phyloP scores from a whole-genome alignment of 2,797 vertebrate species.

The Microctenopoma lineatum region DNA sequence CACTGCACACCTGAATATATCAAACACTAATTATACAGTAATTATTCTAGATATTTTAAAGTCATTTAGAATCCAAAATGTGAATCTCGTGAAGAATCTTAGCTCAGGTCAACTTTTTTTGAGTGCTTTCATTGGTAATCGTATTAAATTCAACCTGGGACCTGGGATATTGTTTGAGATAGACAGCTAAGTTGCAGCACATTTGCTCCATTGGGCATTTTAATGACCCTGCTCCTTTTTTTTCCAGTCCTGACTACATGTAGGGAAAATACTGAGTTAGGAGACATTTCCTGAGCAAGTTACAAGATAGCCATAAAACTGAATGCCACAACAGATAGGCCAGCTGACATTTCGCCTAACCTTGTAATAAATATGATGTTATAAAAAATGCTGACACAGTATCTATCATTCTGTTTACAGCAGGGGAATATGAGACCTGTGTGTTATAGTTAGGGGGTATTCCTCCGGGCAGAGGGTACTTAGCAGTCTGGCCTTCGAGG shows the following conservation, averaged over 20 bases:
- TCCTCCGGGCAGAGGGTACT: conserved; percentile 34
- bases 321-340: conserved; percentile 48
- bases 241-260: background rate
- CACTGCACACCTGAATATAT: conserved; percentile 59
- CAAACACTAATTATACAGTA: conserved; percentile 63
- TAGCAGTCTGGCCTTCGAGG: conserved; percentile 38
- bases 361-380: conserved; percentile 70
- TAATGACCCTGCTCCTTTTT: background rate
- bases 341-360: conserved; percentile 73
- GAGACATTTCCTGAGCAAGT: conserved; percentile 26
- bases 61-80: conserved; percentile 46
- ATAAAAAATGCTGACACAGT: conserved; percentile 64
- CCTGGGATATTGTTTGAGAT: conserved; percentile 5
- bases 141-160: background rate
- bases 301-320: conserved; percentile 45
- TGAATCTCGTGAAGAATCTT: background rate
- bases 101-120: background rate
- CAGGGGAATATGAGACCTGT: conserved; percentile 49
- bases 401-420: conserved; percentile 65
- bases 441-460: conserved; percentile 37
- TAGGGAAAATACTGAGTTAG: conserved; percentile 35
- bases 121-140: conserved; percentile 5
- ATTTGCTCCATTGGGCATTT: background rate
- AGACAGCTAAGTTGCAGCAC: background rate
- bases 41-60: conserved; percentile 28